phyloP scores from a whole-genome alignment of 2,888 invertebrate species.

The Tortricodes alternella region DNA sequence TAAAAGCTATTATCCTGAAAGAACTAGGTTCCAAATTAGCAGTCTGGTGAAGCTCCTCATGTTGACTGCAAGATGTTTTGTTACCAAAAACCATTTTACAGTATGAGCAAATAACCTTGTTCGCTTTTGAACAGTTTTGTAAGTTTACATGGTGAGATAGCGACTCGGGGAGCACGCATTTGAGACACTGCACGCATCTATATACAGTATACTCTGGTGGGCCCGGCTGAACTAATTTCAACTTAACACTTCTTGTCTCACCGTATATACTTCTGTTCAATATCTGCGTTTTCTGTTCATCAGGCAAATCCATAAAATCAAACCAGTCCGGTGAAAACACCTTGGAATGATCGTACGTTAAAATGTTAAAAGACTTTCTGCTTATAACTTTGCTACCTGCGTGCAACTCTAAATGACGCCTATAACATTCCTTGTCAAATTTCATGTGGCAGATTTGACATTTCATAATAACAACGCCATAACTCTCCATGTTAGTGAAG shows the following conservation, averaged over 20 bases:
- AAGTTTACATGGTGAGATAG: conserved; percentile 34
- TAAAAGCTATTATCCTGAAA: conserved; percentile 39
- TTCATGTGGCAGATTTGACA: conserved; percentile 53
- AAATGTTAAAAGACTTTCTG: conserved; percentile 45
- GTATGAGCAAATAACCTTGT: conserved; percentile 11
- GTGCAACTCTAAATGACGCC: conserved; percentile 48
- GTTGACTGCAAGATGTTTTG: conserved; percentile 23
- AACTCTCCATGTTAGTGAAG: conserved; percentile 39
- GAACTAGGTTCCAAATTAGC: conserved; percentile 16
- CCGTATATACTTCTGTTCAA: conserved; percentile 47
- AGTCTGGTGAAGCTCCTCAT: conserved; percentile 37
- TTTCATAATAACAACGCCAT: conserved; percentile 33
- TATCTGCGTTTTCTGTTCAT: conserved; percentile 44
- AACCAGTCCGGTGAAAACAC: conserved; percentile 50
- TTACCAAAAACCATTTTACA: conserved; percentile 35
- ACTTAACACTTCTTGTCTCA: conserved; percentile 38
- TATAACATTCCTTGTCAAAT: conserved; percentile 46
- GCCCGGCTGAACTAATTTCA: conserved; percentile 44
- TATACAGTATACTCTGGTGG: conserved; percentile 45
- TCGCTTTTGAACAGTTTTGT: conserved; percentile 24
- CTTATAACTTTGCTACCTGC: conserved; percentile 32
- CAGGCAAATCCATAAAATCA: conserved; percentile 45
- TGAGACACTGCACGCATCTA: conserved; percentile 45
- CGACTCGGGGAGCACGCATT: conserved; percentile 29
- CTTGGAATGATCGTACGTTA: conserved; percentile 45